phyloP scores from a whole-genome alignment of 2,888 invertebrate genomes.

The Cacoxenus indagator region DNA sequence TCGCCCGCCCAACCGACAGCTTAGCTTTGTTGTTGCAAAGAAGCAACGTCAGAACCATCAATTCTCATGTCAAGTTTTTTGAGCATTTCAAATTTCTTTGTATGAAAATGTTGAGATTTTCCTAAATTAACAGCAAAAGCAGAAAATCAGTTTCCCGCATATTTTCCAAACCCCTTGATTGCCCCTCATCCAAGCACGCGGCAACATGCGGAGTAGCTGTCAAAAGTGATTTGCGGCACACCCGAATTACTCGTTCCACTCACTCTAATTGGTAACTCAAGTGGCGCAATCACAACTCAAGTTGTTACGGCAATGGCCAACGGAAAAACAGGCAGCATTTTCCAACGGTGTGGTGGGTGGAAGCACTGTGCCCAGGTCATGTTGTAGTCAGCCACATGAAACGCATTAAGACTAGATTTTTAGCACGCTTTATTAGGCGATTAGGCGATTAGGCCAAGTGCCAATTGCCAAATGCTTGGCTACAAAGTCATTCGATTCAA shows the following conservation, averaged over 20 bases:
- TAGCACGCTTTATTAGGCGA: neutral
- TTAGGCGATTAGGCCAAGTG: neutral
- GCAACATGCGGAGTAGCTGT: neutral
- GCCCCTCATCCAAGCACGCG: neutral
- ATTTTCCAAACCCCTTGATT: neutral
- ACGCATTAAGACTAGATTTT: slow-evolving; percentile 3
- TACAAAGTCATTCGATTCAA: too few relatives aligned
- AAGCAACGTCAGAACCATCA: neutral
- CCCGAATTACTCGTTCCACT: neutral
- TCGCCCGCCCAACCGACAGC: neutral
- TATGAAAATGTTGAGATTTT: neutral
- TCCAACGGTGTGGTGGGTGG: neutral
- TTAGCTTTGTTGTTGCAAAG: neutral
- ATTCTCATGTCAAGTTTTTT: slow-evolving; percentile 3
- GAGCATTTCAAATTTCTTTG: neutral
- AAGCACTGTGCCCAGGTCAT: neutral
- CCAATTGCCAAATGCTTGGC: neutral
- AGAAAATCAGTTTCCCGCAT: neutral
- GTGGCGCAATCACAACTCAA: neutral
- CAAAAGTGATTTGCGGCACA: neutral
- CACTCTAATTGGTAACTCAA: neutral
- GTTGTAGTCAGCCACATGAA: neutral
- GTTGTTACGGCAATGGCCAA: neutral
- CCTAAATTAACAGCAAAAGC: neutral
- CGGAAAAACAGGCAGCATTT: neutral